Evolutionary conservation across 2,797 vertebrate species (phyloP), one percentile per base, ranked within the genome.

Genomic region (Allobates femoralis): DNA sequence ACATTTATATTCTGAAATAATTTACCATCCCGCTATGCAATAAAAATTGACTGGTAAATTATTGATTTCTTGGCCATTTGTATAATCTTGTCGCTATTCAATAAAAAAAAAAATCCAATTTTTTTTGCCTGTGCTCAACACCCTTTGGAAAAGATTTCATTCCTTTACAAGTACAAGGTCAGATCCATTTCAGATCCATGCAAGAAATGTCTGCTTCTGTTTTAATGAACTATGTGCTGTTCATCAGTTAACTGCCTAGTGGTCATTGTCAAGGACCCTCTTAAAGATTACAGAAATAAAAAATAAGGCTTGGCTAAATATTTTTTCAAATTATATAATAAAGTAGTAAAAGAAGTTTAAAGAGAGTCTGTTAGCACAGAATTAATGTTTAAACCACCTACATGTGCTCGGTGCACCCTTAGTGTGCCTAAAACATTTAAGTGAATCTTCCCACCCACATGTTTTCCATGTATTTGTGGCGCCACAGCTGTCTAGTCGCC

Each of bases 141-240:
- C 19, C 73, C 37, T 34, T 66, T 56, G 60, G 62, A 71, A 30
- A 50, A 50, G 34, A 75, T 81, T 30, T 79, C 51, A 83, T 83
- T 83, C 26, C 53, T 83, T 79, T 83, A 81, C 19, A 18, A n/a
- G 55, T 73, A 32, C 71, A 67, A 74, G 51, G 86, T 83, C 81
- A 74, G 41, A 23, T 46, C 28, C 51, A 71, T 83, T 28, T 66
- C 74, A 83, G 26, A 77, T 56, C 51, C 60, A 50, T 79, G 62
- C 18, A 21, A 62, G 64, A 85, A 46, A 51, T 46, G 71, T 60
- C 83, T 73, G n/a, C 55, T 73, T 79, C 23, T 69, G 46, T 60
- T 81, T 69, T 55, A 81, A 69, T 69, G 50, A 71, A 69, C 46
- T 18, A 21, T 69, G 64, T 32, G 50, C 30, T 55, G 5, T 30